These are phyloP conservation scores for Latrodectus geometricus DNA, from an alignment of 1,140 invertebrate species.

Conservation along the genomic window DNA sequence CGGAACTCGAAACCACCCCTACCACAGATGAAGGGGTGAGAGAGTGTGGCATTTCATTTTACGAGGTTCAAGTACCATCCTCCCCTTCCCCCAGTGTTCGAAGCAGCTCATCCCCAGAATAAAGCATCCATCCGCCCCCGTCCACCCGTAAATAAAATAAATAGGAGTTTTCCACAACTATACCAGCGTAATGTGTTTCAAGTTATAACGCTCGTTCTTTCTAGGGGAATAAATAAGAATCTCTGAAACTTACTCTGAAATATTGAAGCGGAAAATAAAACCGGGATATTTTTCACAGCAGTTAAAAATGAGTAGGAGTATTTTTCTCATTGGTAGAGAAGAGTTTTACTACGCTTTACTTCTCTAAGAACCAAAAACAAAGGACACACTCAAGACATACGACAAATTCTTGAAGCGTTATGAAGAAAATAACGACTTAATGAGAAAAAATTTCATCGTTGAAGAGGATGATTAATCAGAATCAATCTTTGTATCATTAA, in stretches of 20 bases:
- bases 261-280: neutral
- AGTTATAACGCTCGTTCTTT: neutral
- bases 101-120: neutral
- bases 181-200: neutral
- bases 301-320: slow-evolving; percentile 3
- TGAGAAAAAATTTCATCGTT: too few species aligned
- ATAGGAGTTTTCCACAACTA: slow-evolving; percentile 14
- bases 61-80: neutral
- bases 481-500: too few species aligned
- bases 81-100: neutral
- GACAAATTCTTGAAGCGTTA: too few species aligned
- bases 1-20: neutral
- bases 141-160: slow-evolving; percentile 23
- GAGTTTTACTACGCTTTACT: neutral
- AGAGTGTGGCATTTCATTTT: slow-evolving; percentile 19
- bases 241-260: neutral
- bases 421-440: too few species aligned
- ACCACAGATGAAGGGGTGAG: neutral
- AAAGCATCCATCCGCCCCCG: neutral
- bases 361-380: neutral
- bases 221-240: neutral
- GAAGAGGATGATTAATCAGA: too few species aligned
- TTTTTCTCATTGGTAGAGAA: neutral
- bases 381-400: too few species aligned
- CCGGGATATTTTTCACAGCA: slow-evolving; percentile 1